phyloP scores from a whole-genome alignment of 2,797 vertebrate genomes.

The Coendou prehensilis region DNA sequence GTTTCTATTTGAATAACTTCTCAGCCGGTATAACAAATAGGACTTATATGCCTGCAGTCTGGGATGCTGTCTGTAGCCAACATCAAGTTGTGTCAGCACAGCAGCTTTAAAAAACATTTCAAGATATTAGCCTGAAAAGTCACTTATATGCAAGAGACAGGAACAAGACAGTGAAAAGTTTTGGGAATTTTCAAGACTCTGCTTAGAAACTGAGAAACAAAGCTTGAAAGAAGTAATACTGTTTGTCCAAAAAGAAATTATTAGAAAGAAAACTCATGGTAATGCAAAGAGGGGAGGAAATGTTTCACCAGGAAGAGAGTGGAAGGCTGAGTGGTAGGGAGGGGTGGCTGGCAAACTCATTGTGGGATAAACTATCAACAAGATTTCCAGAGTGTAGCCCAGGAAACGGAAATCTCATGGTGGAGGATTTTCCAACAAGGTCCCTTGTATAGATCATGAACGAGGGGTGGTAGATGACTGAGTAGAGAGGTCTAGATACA shows the following conservation, averaged over 20 bases:
- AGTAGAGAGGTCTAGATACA: background rate
- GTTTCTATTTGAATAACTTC: background rate
- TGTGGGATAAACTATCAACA: background rate
- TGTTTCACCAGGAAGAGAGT: background rate
- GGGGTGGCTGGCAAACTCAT: background rate
- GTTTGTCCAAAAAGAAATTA: background rate
- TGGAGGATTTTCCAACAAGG: background rate
- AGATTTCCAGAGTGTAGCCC: background rate
- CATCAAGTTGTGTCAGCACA: background rate
- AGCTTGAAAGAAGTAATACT: slow-evolving; percentile 19
- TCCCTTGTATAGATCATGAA: background rate
- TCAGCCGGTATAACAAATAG: background rate
- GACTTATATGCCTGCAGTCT: background rate
- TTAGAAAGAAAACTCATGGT: background rate
- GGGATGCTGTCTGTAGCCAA: background rate
- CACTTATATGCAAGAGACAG: slow-evolving; percentile 1
- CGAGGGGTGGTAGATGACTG: background rate
- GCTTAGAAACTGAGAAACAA: slow-evolving; percentile 11
- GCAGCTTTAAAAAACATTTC: background rate
- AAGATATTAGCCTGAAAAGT: background rate
- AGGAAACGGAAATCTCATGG: background rate
- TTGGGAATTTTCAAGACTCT: slow-evolving; percentile 22
- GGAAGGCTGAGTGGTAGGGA: background rate
- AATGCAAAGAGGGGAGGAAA: background rate
- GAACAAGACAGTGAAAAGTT: background rate